These are phyloP conservation scores for Acrocephalus kingi DNA, from an alignment of 2,113 vertebrate species.

Conservation along the genomic window DNA sequence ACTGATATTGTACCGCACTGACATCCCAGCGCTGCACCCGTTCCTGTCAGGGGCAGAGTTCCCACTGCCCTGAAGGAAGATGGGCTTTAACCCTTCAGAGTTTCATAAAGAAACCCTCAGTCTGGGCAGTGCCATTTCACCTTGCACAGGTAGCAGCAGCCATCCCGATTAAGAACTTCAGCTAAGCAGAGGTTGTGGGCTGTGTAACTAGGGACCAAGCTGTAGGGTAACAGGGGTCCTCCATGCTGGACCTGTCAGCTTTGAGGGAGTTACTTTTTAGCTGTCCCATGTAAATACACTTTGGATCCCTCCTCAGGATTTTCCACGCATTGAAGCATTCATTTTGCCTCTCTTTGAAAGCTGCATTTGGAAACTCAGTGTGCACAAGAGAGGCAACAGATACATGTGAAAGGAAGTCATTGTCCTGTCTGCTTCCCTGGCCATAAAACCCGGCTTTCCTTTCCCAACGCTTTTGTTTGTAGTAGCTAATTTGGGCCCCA, in stretches of 20 bases:
- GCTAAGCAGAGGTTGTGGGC: not conserved
- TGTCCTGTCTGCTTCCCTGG: slow-evolving; percentile 16
- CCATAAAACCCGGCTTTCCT: slow-evolving; percentile 28
- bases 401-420: slow-evolving; percentile 27
- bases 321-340: not conserved
- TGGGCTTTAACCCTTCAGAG: not conserved
- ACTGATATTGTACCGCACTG: fast-evolving
- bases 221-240: not conserved
- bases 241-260: not conserved
- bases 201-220: not conserved
- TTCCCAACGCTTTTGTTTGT: slow-evolving; percentile 33
- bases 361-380: not conserved
- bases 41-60: not conserved
- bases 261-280: not conserved
- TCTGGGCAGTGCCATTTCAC: not conserved
- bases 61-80: not conserved
- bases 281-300: not conserved
- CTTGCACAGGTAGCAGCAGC: not conserved
- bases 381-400: not conserved
- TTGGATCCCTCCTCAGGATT: not conserved
- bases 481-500: slow-evolving; percentile 42
- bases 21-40: not conserved
- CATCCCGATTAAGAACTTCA: not conserved
- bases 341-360: not conserved
- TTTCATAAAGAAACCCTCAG: not conserved